phyloP scores from a whole-genome alignment of 2,888 invertebrate species.

The Digitonthophagus gazella region DNA sequence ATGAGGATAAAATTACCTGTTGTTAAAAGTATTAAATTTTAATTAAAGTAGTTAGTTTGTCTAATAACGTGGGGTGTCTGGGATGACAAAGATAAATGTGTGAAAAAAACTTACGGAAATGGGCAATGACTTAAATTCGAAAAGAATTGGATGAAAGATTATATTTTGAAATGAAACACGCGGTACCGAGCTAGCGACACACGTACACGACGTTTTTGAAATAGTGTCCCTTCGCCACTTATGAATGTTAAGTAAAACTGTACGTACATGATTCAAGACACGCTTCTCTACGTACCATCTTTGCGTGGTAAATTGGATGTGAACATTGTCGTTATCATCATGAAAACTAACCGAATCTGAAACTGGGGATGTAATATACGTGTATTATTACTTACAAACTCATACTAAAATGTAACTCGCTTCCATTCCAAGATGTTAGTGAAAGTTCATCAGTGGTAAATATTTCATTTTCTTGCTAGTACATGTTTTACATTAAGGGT shows the following conservation, averaged over 20 bases:
- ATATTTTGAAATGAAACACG: slow-evolving; percentile 49
- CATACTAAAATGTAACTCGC: too few species aligned
- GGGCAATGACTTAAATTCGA: slow-evolving; percentile 43
- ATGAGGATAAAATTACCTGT: too few species aligned
- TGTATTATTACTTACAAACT: too few species aligned
- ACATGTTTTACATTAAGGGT: too few species aligned
- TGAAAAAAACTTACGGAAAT: slow-evolving; percentile 38
- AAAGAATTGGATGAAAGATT: slow-evolving; percentile 51
- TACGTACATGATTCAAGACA: slow-evolving; percentile 29
- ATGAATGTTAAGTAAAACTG: slow-evolving; percentile 50
- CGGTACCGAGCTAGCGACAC: slow-evolving; percentile 48
- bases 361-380: too few species aligned
- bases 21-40: not conserved
- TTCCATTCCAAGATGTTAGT: too few species aligned
- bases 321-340: not conserved
- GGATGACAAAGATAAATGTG: slow-evolving; percentile 35
- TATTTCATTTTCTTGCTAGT: too few species aligned
- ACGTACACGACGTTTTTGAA: slow-evolving; percentile 47
- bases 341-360: not conserved
- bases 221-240: slow-evolving; percentile 47
- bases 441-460: too few species aligned
- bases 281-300: not conserved
- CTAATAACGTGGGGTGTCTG: slow-evolving; percentile 23
- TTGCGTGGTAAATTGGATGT: not conserved
- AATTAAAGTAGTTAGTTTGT: not conserved